phyloP scores from a whole-genome alignment of 2,797 vertebrate genomes.

The Vespertilio murinus region DNA sequence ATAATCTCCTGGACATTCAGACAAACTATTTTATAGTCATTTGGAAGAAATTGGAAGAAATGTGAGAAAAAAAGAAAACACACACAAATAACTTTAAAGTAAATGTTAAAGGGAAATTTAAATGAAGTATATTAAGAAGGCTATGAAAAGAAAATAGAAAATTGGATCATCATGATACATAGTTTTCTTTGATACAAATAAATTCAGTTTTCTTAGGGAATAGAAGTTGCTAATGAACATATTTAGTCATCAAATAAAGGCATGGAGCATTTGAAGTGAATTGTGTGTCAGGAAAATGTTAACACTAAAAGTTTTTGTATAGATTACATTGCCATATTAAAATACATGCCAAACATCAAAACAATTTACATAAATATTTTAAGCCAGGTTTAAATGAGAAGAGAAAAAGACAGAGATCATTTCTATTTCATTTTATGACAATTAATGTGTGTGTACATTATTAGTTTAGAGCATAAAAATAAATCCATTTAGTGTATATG shows the following conservation, averaged over 20 bases:
- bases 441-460: neutral
- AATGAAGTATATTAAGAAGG: neutral
- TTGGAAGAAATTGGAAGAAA: conserved; percentile 38
- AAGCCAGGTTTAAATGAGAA: conserved; percentile 8
- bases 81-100: neutral
- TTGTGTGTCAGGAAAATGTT: conserved; percentile 14
- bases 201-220: conserved; percentile 26
- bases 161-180: neutral
- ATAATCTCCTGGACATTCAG: neutral
- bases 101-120: conserved; percentile 23
- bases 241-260: neutral
- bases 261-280: neutral
- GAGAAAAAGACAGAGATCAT: neutral
- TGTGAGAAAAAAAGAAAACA: conserved; percentile 32
- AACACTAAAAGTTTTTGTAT: neutral
- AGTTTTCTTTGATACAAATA: conserved; percentile 59
- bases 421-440: neutral
- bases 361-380: conserved; percentile 9
- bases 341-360: neutral
- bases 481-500: neutral
- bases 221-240: neutral
- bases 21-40: neutral
- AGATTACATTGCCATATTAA: neutral
- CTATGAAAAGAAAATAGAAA: conserved; percentile 49
- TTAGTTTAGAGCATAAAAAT: neutral